Evolutionary conservation across 2,888 invertebrate species (phyloP).

Genomic region (Lepidochrysops patricia): DNA sequence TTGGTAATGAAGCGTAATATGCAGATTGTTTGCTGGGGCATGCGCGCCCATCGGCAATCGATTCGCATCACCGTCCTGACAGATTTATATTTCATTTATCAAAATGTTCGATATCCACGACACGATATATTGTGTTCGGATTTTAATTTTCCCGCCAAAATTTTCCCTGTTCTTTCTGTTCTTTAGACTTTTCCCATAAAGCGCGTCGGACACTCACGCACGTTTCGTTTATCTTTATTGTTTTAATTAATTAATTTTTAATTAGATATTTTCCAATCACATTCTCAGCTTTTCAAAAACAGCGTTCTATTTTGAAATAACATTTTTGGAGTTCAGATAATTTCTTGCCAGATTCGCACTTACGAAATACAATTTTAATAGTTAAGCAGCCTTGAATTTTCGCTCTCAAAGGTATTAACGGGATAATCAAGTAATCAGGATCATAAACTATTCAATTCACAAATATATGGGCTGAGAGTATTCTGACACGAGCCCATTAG

Average conservation of each 20-base stretch:
- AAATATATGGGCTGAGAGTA: conserved; percentile 20
- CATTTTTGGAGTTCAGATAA: too few species aligned
- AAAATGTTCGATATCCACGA: conserved; percentile 8
- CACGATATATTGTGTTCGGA: conserved; percentile 3
- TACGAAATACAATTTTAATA: not conserved
- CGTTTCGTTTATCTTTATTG: too few species aligned
- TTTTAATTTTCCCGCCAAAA: not conserved
- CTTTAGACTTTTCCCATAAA: not conserved
- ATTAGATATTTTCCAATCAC: too few species aligned
- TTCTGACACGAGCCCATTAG: conserved; percentile 33
- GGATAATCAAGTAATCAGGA: conserved; percentile 8
- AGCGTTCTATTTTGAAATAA: too few species aligned
- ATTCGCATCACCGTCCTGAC: conserved; percentile 10
- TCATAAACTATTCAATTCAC: conserved; percentile 16
- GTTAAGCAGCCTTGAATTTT: not conserved
- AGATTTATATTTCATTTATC: conserved; percentile 5
- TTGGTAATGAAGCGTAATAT: conserved; percentile 38
- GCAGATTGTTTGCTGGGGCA: conserved; percentile 19
- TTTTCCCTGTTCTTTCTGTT: not conserved
- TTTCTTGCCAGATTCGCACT: not conserved
- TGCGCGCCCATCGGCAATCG: conserved; percentile 16
- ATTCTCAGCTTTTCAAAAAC: too few species aligned
- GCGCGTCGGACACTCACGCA: too few species aligned
- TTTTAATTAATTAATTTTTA: too few species aligned
- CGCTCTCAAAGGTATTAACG: conserved; percentile 2